phyloP scores from a whole-genome alignment of 2,113 vertebrate species.

The Tangachromis dhanisi region DNA sequence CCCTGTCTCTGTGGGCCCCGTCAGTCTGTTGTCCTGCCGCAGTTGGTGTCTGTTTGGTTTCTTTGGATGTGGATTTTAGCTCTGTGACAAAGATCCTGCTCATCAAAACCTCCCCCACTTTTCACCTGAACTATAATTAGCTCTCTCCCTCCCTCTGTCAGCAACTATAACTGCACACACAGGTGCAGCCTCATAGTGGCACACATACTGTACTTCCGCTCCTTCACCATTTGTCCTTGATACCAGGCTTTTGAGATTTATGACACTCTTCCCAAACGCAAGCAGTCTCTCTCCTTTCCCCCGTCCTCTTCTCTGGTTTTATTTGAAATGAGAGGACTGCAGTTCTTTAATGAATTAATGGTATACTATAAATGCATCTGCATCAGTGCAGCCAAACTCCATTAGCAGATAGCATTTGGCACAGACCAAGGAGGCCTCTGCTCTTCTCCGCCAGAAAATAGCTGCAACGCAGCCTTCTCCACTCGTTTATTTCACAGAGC shows the following conservation, averaged over 20 bases:
- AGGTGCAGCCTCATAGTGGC: slow-evolving; percentile 29
- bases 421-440: neutral
- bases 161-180: slow-evolving; percentile 22
- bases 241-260: slow-evolving; percentile 32
- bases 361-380: slow-evolving; percentile 46
- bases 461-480: neutral
- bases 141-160: slow-evolving; percentile 16
- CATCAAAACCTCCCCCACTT: slow-evolving; percentile 10
- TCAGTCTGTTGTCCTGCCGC: slow-evolving; percentile 2
- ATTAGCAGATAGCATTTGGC: slow-evolving; percentile 62
- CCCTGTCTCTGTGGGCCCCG: slow-evolving; percentile 13
- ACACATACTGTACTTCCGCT: neutral
- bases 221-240: slow-evolving; percentile 52
- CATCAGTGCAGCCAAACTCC: slow-evolving; percentile 39
- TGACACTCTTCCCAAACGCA: slow-evolving; percentile 2
- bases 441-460: slow-evolving; percentile 8
- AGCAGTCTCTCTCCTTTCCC: neutral
- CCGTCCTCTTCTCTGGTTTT: neutral
- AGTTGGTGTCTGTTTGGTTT: neutral
- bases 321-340: slow-evolving; percentile 37
- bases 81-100: neutral
- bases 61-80: neutral
- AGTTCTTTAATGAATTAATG: slow-evolving; percentile 63
- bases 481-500: neutral
- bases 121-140: slow-evolving; percentile 61